A percentile compares a stretch with the other conserved stretches of the same genome.
Evolutionary conservation across 2,113 vertebrate genomes (phyloP).

Genomic region (Vidua chalybeata): DNA sequence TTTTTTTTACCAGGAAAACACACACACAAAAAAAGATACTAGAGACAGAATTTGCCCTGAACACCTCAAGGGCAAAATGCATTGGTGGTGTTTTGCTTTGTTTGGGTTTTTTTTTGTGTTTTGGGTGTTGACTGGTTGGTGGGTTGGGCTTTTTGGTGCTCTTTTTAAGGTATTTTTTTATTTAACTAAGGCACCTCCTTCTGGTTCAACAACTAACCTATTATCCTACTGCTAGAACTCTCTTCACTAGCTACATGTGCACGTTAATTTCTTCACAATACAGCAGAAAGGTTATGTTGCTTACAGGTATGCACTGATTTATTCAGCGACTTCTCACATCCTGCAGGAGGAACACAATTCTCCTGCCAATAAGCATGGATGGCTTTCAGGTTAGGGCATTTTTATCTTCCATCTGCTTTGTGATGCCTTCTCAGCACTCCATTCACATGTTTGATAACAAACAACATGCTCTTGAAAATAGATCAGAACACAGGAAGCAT

Average conservation of each 20-base stretch:
- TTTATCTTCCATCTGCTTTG: conserved; percentile 26
- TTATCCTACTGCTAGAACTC: background rate
- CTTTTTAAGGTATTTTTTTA: background rate
- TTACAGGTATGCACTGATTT: conserved; percentile 13
- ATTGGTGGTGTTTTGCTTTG: background rate
- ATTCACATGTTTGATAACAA: background rate
- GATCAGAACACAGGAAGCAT: background rate
- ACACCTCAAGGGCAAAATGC: background rate
- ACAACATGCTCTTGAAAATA: background rate
- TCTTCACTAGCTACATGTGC: background rate
- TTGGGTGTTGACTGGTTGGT: background rate
- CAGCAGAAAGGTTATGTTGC: background rate
- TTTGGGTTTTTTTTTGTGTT: background rate
- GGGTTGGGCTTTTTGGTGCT: background rate
- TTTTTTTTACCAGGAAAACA: background rate
- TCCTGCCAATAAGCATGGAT: background rate
- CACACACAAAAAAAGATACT: background rate
- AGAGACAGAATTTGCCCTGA: background rate
- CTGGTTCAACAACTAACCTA: background rate
- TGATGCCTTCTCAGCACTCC: background rate
- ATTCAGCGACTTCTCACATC: background rate
- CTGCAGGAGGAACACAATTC: background rate
- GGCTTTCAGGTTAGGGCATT: background rate
- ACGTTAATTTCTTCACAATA: background rate
- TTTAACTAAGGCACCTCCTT: background rate